A percentile compares a stretch with the other conserved stretches of the same genome.
phyloP scores from a whole-genome alignment of 1,140 invertebrate species.

The Drosophila ananassae region DNA sequence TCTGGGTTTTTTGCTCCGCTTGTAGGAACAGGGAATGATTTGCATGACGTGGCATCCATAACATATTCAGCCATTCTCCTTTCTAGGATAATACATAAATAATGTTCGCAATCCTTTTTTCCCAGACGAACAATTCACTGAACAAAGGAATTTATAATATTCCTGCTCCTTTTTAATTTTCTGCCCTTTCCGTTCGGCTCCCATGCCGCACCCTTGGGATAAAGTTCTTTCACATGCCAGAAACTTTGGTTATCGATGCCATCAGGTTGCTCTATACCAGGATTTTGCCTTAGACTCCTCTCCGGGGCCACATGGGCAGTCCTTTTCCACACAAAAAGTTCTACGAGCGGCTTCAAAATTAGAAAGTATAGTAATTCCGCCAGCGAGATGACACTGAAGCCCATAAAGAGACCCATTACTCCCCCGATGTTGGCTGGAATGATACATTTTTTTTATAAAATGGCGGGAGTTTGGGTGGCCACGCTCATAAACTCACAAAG shows the following conservation, averaged over 20 bases:
- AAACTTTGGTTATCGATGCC: not conserved
- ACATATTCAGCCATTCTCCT: slow-evolving; percentile 13
- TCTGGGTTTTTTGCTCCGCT: slow-evolving; percentile 2
- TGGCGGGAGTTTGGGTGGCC: not conserved
- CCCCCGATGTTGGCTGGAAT: slow-evolving; percentile 90
- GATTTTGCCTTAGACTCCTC: slow-evolving; percentile 5
- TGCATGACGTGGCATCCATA: slow-evolving; percentile 26
- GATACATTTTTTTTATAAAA: slow-evolving; percentile 40
- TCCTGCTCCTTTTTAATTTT: not conserved
- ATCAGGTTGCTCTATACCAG: not conserved
- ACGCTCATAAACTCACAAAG: slow-evolving; percentile 85
- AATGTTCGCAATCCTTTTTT: slow-evolving; percentile 5
- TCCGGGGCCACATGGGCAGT: slow-evolving; percentile 2
- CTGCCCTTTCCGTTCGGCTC: not conserved
- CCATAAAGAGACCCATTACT: slow-evolving; percentile 91
- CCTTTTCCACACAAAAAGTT: slow-evolving; percentile 55
- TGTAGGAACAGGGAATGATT: slow-evolving; percentile 10
- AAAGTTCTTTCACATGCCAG: slow-evolving; percentile 59
- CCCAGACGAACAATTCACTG: slow-evolving; percentile 2
- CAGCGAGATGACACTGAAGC: slow-evolving; percentile 91
- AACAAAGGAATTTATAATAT: slow-evolving; percentile 3
- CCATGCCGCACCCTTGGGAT: slow-evolving; percentile 50
- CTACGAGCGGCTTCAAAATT: slow-evolving; percentile 85
- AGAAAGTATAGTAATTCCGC: slow-evolving; percentile 90
- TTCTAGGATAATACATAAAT: slow-evolving; percentile 16